Percentiles rank a stretch among this genome's conserved stretches.
Conservation (phyloP, 2,113 vertebrate genomes). For the Xiphorhynchus elegans region DNA sequence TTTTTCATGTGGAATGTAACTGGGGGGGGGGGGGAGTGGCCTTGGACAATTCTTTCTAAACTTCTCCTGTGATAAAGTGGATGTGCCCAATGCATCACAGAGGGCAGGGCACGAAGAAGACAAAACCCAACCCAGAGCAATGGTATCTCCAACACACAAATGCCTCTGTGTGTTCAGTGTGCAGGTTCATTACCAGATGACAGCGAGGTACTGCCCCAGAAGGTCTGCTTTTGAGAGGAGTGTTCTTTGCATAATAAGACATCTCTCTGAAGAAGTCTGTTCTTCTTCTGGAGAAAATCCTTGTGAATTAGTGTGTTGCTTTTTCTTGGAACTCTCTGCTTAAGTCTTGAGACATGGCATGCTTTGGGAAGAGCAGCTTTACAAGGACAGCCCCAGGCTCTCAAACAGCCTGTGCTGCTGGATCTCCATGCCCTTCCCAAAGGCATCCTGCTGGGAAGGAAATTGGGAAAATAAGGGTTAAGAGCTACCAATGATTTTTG, state of each 20-base stretch:
- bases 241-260: neutral
- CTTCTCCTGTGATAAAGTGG: neutral
- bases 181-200: neutral
- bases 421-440: neutral
- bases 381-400: neutral
- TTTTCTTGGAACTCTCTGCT: neutral
- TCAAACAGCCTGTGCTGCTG: neutral
- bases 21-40: neutral
- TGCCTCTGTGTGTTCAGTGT: neutral
- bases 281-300: neutral
- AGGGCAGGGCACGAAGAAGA: fast-evolving
- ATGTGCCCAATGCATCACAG: neutral
- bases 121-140: neutral
- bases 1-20: neutral
- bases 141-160: neutral
- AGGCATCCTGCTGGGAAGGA: neutral
- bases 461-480: neutral
- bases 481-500: neutral
- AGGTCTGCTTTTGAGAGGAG: neutral
- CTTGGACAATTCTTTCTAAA: neutral
- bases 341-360: neutral
- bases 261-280: neutral
- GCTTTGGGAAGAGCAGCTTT: neutral
- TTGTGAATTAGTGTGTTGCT: neutral
- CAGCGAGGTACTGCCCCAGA: neutral